Percentiles rank a stretch among this genome's conserved stretches.
These are phyloP conservation scores for Parnassius smintheus DNA, from an alignment of 2,888 invertebrate species.

Conservation along the genomic window DNA sequence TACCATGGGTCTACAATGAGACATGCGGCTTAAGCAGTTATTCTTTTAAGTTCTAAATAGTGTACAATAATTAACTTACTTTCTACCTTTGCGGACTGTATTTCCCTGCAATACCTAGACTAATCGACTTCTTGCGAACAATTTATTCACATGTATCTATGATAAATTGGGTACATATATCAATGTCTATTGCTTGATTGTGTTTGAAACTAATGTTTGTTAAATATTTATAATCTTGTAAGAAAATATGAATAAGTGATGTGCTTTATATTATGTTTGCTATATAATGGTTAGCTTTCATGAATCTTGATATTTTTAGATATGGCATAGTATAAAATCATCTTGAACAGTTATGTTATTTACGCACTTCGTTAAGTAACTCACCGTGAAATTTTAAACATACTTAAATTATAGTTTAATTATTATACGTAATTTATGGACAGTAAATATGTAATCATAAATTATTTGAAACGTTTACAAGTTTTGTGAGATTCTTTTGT, in stretches of 20 bases:
- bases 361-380: conserved; percentile 20
- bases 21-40: too few relatives aligned
- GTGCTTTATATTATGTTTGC: neutral
- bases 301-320: neutral
- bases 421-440: conserved; percentile 2
- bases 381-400: conserved; percentile 17
- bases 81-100: too few relatives aligned
- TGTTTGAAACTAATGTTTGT: neutral
- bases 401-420: conserved; percentile 18
- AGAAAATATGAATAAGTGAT: neutral
- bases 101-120: too few relatives aligned
- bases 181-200: neutral
- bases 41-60: too few relatives aligned
- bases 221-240: neutral
- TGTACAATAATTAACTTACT: too few relatives aligned
- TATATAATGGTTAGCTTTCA: neutral
- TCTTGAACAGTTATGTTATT: conserved; percentile 5
- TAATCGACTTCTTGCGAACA: too few relatives aligned
- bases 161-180: neutral
- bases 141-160: too few relatives aligned
- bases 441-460: neutral
- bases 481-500: conserved; percentile 9
- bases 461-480: neutral
- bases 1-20: too few relatives aligned
- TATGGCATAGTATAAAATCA: neutral